A percentile compares a stretch with the other conserved stretches of the same genome.
Evolutionary conservation across 2,797 vertebrate genomes (phyloP).

Genomic region (Peromyscus melanophrys): DNA sequence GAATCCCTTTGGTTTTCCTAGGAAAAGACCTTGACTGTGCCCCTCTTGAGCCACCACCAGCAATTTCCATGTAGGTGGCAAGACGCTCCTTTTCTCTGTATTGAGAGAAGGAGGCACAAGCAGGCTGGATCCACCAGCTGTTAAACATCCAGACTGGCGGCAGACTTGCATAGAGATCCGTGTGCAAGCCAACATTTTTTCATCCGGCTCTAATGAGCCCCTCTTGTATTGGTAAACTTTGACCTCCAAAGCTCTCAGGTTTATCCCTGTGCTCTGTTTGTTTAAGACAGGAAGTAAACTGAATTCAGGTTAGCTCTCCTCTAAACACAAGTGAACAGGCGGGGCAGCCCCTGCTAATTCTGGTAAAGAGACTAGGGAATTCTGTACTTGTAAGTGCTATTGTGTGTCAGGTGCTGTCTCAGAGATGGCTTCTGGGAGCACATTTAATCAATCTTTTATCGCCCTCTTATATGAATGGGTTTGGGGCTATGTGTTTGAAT

Average conservation of each 20-base stretch:
- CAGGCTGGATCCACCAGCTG: conserved; percentile 72
- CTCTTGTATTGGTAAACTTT: conserved; percentile 66
- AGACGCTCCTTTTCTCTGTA: conserved; percentile 44
- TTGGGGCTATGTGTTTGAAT: conserved; percentile 50
- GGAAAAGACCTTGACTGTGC: background rate
- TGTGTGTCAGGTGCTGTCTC: conserved; percentile 43
- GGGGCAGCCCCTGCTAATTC: conserved; percentile 35
- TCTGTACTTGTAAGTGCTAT: conserved; percentile 38
- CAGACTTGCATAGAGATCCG: conserved; percentile 53
- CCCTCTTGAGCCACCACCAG: background rate
- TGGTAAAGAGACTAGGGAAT: conserved; percentile 28
- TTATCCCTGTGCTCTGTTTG: conserved; percentile 48
- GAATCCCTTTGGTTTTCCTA: background rate
- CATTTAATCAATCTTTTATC: conserved; percentile 69
- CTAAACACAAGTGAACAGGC: conserved; percentile 58
- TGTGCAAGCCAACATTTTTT: conserved; percentile 61
- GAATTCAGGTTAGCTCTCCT: conserved; percentile 74
- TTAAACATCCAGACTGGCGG: conserved; percentile 74
- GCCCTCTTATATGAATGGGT: conserved; percentile 27
- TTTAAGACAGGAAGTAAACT: conserved; percentile 63
- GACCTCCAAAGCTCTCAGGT: conserved; percentile 70
- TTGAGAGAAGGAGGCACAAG: conserved; percentile 59
- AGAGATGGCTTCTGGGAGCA: conserved; percentile 61
- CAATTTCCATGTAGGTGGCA: background rate
- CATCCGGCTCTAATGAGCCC: conserved; percentile 77